phyloP scores from a whole-genome alignment of 1,140 invertebrate genomes.

The Macrosteles quadrilineatus region DNA sequence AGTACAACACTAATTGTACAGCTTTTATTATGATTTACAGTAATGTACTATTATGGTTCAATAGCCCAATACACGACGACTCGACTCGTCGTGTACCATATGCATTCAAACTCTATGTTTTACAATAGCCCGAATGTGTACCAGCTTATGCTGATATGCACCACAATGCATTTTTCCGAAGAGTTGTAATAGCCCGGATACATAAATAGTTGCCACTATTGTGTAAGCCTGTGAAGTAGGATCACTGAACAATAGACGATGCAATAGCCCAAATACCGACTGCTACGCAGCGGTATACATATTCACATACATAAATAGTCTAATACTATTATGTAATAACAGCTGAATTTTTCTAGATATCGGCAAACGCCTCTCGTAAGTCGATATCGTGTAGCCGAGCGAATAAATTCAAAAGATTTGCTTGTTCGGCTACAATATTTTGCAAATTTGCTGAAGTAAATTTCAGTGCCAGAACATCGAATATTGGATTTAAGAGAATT shows the following conservation, averaged over 20 bases:
- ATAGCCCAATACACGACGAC: constrained; percentile 38
- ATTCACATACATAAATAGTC: constrained; percentile 40
- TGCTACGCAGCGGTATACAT: constrained; percentile 27
- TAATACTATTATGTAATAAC: constrained; percentile 42
- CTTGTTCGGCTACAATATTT: constrained; percentile 30
- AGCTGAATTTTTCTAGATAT: constrained; percentile 20
- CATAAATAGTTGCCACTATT: constrained; percentile 32
- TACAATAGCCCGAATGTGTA: constrained; percentile 41
- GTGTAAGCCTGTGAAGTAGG: constrained; percentile 19
- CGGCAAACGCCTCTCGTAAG: background rate
- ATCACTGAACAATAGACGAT: constrained; percentile 22
- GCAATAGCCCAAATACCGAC: constrained; percentile 35
- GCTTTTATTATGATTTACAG: constrained; percentile 21
- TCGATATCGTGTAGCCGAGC: constrained; percentile 4
- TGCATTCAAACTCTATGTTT: constrained; percentile 34
- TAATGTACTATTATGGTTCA: constrained; percentile 34
- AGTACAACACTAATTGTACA: constrained; percentile 29
- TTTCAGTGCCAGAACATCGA: constrained; percentile 23
- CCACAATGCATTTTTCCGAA: constrained; percentile 32
- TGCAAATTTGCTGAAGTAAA: constrained; percentile 28
- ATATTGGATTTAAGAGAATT: constrained; percentile 24
- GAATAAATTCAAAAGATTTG: constrained; percentile 6
- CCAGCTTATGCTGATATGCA: constrained; percentile 19
- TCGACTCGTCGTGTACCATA: constrained; percentile 35
- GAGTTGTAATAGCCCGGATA: constrained; percentile 32